Conservation (phyloP, 92 coral and sea anemone species). For the Phenganax subtilis region DNA sequence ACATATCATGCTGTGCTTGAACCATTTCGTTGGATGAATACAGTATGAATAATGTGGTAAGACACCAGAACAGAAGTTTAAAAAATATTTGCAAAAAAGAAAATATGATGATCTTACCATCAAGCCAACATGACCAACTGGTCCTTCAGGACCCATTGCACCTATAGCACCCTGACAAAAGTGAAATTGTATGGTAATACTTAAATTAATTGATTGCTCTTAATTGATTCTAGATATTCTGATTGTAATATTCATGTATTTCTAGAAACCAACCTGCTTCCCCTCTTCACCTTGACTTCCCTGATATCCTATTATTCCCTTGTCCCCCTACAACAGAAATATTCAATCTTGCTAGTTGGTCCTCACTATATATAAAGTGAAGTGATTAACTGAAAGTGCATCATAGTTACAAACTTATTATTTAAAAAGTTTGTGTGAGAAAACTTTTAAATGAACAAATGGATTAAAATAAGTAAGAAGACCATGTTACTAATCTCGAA, state of each 20-base stretch:
- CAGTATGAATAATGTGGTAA: too few species aligned
- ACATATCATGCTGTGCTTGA: background rate
- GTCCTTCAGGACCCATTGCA: constrained; percentile 20
- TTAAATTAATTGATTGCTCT: background rate
- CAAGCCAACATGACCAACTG: constrained; percentile 9
- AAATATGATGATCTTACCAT: constrained; percentile 5
- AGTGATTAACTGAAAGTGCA: too few species aligned
- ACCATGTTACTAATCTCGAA: too few species aligned
- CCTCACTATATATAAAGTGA: too few species aligned
- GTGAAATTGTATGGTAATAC: background rate
- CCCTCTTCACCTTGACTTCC: constrained; percentile 30
- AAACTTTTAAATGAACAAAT: too few species aligned
- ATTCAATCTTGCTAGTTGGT: background rate
- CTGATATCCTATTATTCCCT: constrained; percentile 18
- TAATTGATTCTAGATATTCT: background rate
- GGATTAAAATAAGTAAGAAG: too few species aligned
- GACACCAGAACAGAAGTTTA: too few species aligned
- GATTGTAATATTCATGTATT: background rate
- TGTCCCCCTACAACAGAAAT: constrained; percentile 23
- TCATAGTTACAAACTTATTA: too few species aligned
- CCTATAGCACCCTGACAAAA: constrained; percentile 3
- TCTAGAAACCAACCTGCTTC: constrained; percentile 7
- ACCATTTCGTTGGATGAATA: too few species aligned
- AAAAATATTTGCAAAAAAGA: too few species aligned
- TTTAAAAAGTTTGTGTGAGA: too few species aligned